phyloP scores from a whole-genome alignment of 1,140 invertebrate species.

The Teleogryllus occipitalis region DNA sequence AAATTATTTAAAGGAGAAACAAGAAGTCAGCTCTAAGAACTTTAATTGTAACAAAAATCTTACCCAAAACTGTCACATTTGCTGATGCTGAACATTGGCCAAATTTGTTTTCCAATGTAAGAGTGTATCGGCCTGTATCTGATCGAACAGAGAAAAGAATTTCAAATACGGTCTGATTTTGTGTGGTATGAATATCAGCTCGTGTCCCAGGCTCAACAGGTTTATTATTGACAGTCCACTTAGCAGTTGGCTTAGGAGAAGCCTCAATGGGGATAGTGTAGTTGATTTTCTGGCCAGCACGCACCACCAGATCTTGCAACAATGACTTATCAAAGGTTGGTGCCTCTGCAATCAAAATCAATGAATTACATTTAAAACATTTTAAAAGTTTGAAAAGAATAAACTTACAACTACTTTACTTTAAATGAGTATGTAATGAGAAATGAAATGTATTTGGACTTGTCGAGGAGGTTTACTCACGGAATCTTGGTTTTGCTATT shows the following conservation, averaged over 20 bases:
- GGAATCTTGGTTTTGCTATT: conserved; percentile 74
- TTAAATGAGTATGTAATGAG: not conserved
- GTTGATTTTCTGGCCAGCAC: conserved; percentile 81
- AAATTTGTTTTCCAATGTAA: conserved; percentile 77
- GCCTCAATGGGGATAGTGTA: conserved; percentile 84
- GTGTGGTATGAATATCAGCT: conserved; percentile 61
- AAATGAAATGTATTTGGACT: not conserved
- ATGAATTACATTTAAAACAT: conserved; percentile 5
- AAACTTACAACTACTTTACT: not conserved
- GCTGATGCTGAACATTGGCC: conserved; percentile 73
- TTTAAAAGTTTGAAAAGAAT: not conserved
- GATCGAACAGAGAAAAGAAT: conserved; percentile 72
- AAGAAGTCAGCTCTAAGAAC: too few species aligned
- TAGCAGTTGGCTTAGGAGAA: conserved; percentile 69
- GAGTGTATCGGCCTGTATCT: conserved; percentile 76
- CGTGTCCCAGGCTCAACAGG: conserved; percentile 51
- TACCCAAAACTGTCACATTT: conserved; percentile 74
- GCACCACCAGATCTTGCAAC: conserved; percentile 78
- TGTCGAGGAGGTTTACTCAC: conserved; percentile 32
- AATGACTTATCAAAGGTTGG: conserved; percentile 77
- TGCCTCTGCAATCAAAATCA: conserved; percentile 45
- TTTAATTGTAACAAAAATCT: conserved; percentile 16
- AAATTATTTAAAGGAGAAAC: too few species aligned
- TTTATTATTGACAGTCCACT: conserved; percentile 84
- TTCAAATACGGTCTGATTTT: conserved; percentile 73